phyloP scores from a whole-genome alignment of 2,888 invertebrate species.

The Gibbula magus region DNA sequence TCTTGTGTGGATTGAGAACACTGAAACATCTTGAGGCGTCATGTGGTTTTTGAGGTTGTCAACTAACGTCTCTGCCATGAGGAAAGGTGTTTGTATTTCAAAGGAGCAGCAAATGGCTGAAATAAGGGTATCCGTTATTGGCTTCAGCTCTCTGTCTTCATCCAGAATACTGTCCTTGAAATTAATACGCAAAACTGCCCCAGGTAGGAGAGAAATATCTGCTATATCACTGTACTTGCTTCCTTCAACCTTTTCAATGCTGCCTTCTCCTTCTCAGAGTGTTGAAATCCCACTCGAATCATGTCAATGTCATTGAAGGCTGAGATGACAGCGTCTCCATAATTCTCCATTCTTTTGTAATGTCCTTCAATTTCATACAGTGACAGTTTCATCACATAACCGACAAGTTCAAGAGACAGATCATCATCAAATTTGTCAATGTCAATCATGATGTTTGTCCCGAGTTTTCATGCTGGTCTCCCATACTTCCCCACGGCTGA shows the following conservation, averaged over 20 bases:
- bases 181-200: slow-evolving; percentile 9
- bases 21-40: background rate
- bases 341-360: background rate
- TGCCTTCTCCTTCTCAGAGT: background rate
- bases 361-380: background rate
- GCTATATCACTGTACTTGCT: background rate
- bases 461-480: background rate
- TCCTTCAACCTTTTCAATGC: background rate
- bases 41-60: background rate
- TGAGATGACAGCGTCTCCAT: background rate
- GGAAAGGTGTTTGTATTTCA: background rate
- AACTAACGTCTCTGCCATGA: background rate
- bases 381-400: background rate
- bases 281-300: background rate
- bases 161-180: background rate
- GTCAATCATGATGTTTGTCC: background rate
- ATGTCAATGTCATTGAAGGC: background rate
- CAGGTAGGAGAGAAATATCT: background rate
- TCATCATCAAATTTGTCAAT: background rate
- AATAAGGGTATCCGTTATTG: slow-evolving; percentile 11
- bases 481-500: background rate
- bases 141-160: background rate
- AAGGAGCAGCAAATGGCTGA: slow-evolving; percentile 14
- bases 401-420: background rate
- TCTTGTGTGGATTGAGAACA: background rate